phyloP scores from a whole-genome alignment of 2,797 vertebrate genomes.

The Morelia viridis region DNA sequence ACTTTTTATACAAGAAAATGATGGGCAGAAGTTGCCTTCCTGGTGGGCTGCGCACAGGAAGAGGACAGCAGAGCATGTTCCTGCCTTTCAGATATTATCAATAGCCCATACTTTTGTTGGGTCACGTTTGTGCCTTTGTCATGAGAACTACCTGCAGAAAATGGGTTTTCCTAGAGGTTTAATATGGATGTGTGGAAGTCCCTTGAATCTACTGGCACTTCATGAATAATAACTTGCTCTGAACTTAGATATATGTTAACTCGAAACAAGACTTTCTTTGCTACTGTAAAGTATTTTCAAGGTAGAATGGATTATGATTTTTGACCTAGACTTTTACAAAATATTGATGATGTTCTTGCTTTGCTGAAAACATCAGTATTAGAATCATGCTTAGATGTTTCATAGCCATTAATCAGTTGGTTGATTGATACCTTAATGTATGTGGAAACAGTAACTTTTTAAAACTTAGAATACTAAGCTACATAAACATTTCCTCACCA shows the following conservation, averaged over 20 bases:
- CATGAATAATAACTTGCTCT: neutral
- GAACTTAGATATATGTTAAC: neutral
- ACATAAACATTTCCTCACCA: constrained; percentile 72
- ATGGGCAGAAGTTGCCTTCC: neutral
- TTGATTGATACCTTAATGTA: neutral
- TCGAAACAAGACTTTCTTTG: neutral
- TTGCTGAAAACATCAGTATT: neutral
- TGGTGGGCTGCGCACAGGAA: neutral
- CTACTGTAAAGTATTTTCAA: neutral
- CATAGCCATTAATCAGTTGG: neutral
- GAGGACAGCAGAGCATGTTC: neutral
- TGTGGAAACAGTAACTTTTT: neutral
- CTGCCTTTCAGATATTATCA: neutral
- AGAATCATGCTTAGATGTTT: neutral
- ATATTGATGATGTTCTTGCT: no score
- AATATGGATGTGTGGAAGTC: neutral
- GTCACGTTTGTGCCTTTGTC: neutral
- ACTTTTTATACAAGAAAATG: neutral
- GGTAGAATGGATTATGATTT: neutral
- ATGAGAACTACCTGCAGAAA: neutral
- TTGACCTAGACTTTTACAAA: neutral
- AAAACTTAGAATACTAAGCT: neutral
- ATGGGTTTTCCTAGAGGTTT: neutral
- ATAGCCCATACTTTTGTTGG: neutral
- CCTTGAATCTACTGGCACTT: neutral